Evolutionary conservation across 2,888 invertebrate genomes (phyloP).

Genomic region (Heterodera filipjevi): DNA sequence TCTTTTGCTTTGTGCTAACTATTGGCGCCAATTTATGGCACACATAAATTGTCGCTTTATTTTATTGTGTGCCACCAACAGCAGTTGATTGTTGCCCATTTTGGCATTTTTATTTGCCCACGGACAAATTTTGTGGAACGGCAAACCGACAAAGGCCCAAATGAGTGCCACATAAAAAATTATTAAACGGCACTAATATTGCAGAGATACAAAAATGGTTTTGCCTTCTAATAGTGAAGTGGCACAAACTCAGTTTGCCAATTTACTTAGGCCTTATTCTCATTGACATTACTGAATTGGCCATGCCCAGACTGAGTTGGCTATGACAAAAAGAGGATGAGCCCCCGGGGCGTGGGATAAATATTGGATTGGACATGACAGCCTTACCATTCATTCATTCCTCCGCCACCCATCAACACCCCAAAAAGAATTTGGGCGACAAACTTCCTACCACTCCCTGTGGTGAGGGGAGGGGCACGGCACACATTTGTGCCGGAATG

Average conservation of each 20-base stretch:
- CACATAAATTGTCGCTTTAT: neutral
- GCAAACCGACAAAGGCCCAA: no score
- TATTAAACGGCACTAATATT: no score
- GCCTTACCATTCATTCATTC: neutral
- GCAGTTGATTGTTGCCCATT: no score
- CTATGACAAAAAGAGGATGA: neutral
- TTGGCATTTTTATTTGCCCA: no score
- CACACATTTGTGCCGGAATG: neutral
- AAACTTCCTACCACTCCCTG: neutral
- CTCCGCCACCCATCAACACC: neutral
- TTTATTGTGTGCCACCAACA: no score
- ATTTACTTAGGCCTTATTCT: no score
- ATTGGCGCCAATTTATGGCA: neutral
- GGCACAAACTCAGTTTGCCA: no score
- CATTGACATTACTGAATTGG: neutral
- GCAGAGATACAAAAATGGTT: no score
- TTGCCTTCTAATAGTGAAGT: no score
- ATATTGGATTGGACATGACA: neutral
- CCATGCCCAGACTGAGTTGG: neutral
- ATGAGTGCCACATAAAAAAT: no score
- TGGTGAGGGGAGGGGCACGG: neutral
- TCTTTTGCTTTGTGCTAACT: neutral
- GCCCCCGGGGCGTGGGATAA: neutral
- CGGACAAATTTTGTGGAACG: no score
- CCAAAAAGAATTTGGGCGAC: neutral